Evolutionary conservation across 2,797 vertebrate species (phyloP).

Genomic region (Poeciliopsis infans): DNA sequence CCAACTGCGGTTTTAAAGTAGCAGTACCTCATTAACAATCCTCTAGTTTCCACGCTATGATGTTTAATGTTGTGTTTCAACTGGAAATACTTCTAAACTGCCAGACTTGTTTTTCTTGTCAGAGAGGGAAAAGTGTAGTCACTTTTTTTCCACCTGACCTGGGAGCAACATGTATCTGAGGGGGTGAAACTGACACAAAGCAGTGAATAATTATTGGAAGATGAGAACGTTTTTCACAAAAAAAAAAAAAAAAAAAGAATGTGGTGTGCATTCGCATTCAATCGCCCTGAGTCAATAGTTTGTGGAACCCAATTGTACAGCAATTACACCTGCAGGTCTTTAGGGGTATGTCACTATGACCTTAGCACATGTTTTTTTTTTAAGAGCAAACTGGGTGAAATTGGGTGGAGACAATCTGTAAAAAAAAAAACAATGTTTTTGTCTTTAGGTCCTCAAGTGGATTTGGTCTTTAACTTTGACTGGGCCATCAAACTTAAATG

Average conservation of each 20-base stretch:
- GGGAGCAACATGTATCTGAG: not conserved
- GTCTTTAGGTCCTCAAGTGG: not conserved
- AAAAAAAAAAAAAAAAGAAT: not conserved
- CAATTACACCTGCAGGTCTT: not conserved
- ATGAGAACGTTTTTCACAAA: not conserved
- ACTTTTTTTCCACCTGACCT: not conserved
- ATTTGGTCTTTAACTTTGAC: not conserved
- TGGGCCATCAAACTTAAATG: not conserved
- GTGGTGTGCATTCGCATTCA: not conserved
- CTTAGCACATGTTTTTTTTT: not conserved
- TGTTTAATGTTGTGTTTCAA: conserved; percentile 1
- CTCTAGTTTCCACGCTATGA: not conserved
- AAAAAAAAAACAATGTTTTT: not conserved
- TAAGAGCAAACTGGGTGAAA: not conserved
- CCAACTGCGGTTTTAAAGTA: not conserved
- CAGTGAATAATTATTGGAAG: not conserved
- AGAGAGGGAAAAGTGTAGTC: not conserved
- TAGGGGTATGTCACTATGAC: not conserved
- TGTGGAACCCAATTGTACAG: not conserved
- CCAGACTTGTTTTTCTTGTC: not conserved
- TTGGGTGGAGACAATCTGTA: not conserved
- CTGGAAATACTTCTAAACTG: not conserved
- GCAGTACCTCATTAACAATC: not conserved
- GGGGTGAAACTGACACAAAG: not conserved
- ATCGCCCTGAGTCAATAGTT: not conserved